Conservation (phyloP, 2,113 vertebrate species). For the Nicator chloris region DNA sequence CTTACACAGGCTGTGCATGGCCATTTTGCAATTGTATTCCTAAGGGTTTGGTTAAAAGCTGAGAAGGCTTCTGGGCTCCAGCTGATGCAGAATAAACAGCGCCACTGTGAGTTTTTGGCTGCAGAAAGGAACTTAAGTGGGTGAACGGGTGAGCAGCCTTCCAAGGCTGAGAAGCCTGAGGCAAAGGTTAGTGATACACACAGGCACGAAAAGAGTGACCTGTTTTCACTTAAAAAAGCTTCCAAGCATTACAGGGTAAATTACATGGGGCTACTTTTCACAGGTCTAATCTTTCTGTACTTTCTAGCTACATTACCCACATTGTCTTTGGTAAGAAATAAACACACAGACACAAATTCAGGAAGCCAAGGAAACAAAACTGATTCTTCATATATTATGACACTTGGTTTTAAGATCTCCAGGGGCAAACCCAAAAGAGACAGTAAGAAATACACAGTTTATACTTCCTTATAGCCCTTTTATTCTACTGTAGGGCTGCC, state of each 20-base stretch:
- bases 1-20: neutral
- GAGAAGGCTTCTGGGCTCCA: neutral
- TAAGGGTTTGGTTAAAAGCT: neutral
- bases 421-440: neutral
- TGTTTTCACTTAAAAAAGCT: neutral
- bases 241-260: neutral
- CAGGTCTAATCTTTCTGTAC: neutral
- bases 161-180: neutral
- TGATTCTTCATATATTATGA: neutral
- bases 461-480: neutral
- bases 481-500: neutral
- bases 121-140: neutral
- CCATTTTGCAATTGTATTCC: neutral
- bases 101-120: neutral
- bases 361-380: neutral
- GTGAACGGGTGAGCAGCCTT: neutral
- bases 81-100: neutral
- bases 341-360: neutral
- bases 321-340: neutral
- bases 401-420: neutral
- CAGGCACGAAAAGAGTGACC: accelerated
- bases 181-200: neutral
- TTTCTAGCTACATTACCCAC: neutral
- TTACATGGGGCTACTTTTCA: neutral
- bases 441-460: neutral